These are phyloP conservation scores for Limnephilus rhombicus DNA, from an alignment of 2,888 invertebrate genomes.

Conservation along the genomic window DNA sequence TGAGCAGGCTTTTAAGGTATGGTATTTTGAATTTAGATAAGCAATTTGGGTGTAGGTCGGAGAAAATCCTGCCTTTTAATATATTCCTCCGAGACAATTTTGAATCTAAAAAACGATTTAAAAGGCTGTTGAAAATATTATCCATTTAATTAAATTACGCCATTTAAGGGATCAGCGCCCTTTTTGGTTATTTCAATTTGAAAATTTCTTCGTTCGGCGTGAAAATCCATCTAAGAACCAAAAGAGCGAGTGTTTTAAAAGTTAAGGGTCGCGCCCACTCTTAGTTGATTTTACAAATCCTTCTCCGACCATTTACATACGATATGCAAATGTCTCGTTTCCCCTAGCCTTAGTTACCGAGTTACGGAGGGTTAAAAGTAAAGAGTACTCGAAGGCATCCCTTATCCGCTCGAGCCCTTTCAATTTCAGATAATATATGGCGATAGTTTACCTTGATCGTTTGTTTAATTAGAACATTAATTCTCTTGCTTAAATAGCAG, in stretches of 20 bases:
- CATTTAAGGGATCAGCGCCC: conserved; percentile 36
- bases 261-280: conserved; percentile 43
- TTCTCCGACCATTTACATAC: conserved; percentile 65
- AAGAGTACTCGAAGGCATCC: conserved; percentile 59
- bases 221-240: conserved; percentile 59
- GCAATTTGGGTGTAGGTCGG: not conserved
- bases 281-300: conserved; percentile 66
- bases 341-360: conserved; percentile 51
- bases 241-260: conserved; percentile 45
- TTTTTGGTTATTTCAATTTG: conserved; percentile 43
- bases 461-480: conserved; percentile 65
- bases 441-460: conserved; percentile 65
- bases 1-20: not conserved
- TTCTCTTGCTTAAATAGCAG: conserved; percentile 63
- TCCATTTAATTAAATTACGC: conserved; percentile 17
- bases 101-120: not conserved
- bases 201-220: conserved; percentile 44
- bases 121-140: not conserved
- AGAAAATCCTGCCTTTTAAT: not conserved
- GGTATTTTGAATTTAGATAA: not conserved
- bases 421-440: conserved; percentile 63
- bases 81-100: not conserved
- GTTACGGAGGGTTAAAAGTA: conserved; percentile 58
- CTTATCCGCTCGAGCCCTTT: conserved; percentile 50
- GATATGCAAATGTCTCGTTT: conserved; percentile 65